Evolutionary conservation across 1,140 invertebrate genomes (phyloP).

Genomic region (Tachypleus tridentatus): DNA sequence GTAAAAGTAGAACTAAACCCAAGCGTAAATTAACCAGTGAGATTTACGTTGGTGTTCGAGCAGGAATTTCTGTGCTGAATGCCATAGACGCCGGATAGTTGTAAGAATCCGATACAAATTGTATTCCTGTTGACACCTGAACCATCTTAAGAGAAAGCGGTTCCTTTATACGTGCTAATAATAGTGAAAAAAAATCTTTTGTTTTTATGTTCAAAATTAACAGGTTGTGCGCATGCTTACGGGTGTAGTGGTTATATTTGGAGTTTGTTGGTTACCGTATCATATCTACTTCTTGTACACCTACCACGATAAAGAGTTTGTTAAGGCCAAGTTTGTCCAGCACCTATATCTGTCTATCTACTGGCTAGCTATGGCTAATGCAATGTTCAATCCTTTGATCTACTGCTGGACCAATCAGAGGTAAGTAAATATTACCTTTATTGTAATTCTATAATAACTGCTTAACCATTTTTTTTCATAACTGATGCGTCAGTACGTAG

Average conservation of each 20-base stretch:
- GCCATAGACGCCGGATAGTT: no score
- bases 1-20: no score
- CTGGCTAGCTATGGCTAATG: constrained; percentile 89
- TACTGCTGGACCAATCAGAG: constrained; percentile 90
- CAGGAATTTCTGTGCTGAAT: no score
- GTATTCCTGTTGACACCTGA: no score
- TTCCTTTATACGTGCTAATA: no score
- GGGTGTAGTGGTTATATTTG: constrained; percentile 61
- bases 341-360: constrained; percentile 80
- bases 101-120: no score
- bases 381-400: constrained; percentile 89
- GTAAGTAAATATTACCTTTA: constrained; percentile 27
- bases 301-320: constrained; percentile 60
- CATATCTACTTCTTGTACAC: constrained; percentile 78
- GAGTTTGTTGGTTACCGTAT: constrained; percentile 81
- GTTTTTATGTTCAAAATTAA: constrained; percentile 26
- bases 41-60: no score
- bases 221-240: constrained; percentile 91
- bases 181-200: no score
- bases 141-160: no score
- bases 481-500: neutral
- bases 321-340: constrained; percentile 61
- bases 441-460: constrained; percentile 28
- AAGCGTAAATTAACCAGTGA: no score
- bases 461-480: constrained; percentile 29